Percentiles rank a stretch among this genome's conserved stretches.
Evolutionary conservation across 2,797 vertebrate genomes (phyloP).

Genomic region (Picus viridis): DNA sequence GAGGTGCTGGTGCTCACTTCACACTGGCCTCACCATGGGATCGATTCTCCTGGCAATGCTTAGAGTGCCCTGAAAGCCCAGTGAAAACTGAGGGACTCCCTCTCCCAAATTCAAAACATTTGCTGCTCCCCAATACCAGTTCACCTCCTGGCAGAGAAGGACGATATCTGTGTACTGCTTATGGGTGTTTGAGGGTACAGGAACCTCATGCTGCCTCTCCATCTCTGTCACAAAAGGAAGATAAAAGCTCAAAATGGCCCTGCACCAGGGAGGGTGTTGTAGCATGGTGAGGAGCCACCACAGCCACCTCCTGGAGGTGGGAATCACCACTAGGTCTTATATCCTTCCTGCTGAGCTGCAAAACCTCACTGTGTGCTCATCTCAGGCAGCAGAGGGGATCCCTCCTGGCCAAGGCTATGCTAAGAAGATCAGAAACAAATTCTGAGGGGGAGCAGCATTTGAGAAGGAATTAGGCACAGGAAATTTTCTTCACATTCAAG

Average conservation of each 20-base stretch:
- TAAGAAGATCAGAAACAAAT: neutral
- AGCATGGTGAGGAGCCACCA: fast-evolving
- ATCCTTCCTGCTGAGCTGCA: fast-evolving
- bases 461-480: neutral
- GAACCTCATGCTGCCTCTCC: neutral
- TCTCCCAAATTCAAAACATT: neutral
- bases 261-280: neutral
- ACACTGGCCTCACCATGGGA: fast-evolving
- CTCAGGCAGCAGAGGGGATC: neutral
- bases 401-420: neutral
- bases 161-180: neutral
- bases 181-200: neutral
- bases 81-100: neutral
- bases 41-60: neutral
- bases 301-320: neutral
- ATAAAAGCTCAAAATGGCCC: neutral
- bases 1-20: neutral
- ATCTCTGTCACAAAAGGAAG: neutral
- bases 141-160: neutral
- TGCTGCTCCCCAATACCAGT: neutral
- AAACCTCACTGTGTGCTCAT: neutral
- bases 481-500: neutral
- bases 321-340: neutral
- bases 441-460: neutral
- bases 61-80: neutral